Evolutionary conservation across 2,797 vertebrate species (phyloP), one percentile per base, ranked within the genome.

Genomic region (Momotus momota): DNA sequence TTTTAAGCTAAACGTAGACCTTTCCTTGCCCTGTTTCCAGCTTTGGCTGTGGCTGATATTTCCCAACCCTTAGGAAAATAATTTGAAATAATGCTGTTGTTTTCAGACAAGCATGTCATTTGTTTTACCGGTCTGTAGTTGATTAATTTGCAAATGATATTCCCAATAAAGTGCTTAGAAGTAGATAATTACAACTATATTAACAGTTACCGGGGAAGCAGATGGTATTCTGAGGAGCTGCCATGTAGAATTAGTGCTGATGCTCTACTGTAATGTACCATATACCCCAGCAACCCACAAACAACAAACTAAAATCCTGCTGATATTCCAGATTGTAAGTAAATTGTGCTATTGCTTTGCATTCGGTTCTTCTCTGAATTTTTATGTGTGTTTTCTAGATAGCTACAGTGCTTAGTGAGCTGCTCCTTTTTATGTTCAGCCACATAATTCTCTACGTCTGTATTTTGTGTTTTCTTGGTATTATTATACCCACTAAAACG

Each of bases 121-220:
- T 98, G 98, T 98, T 98, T 98, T 98, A 98, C 97, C 97, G 97
- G 98, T 98, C 98, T 97, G 98, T 98, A 98, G 98, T 98, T 99
- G 99, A 99, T 99, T 99, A 98, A 99, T 99, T 99, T 99, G 98
- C 98, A 98, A 98, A 99, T 99, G 98, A 99, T 99, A 99, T 99
- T 99, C 98, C 98, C 98, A 98, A 99, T 99, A 99, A 99, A 99
- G 98, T 99, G 98, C 98, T 99, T 98, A 99, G 98, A 99, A 99
- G 99, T 99, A 99, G 98, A 99, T 99, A 99, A 99, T 99, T 99
- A 99, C 99, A 99, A 99, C 99, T 99, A 99, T 99, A 99, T 99
- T 99, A 99, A 99, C 98, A 99, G 99, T 99, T 99, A 99, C 98
- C 97, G 97, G 98, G 98, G 98, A 98, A 99, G 98, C 99, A 99